A percentile compares a stretch with the other conserved stretches of the same genome.
phyloP scores from a whole-genome alignment of 2,113 vertebrate species.

The Coptodon rendalli region DNA sequence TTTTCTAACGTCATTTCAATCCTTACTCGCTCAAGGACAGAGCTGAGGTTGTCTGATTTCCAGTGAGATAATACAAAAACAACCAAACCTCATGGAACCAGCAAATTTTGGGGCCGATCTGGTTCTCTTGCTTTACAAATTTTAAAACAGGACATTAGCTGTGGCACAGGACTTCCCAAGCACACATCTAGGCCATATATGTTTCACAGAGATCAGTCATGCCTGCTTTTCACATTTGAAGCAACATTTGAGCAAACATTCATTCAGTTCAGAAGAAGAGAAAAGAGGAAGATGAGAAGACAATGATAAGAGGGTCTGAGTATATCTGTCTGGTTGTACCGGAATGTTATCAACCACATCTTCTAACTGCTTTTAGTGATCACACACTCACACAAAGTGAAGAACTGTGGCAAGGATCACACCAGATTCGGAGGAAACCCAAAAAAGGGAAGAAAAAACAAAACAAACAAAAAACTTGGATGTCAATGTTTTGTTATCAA shows the following conservation, averaged over 20 bases:
- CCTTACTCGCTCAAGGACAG: background rate
- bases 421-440: accelerated
- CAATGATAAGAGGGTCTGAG: background rate
- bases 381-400: background rate
- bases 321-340: background rate
- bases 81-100: background rate
- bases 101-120: background rate
- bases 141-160: background rate
- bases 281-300: background rate
- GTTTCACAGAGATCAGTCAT: background rate
- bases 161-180: background rate
- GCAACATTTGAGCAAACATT: background rate
- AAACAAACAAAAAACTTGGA: accelerated
- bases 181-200: background rate
- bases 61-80: background rate
- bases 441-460: background rate
- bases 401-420: background rate
- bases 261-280: background rate
- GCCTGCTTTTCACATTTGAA: background rate
- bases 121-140: background rate
- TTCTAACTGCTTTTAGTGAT: background rate
- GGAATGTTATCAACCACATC: background rate
- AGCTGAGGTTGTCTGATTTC: background rate
- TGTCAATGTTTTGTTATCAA: background rate
- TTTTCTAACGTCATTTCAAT: background rate